Base-by-base conservation (phyloP, 1,140 invertebrate species). In the Venturia canescens region DNA sequence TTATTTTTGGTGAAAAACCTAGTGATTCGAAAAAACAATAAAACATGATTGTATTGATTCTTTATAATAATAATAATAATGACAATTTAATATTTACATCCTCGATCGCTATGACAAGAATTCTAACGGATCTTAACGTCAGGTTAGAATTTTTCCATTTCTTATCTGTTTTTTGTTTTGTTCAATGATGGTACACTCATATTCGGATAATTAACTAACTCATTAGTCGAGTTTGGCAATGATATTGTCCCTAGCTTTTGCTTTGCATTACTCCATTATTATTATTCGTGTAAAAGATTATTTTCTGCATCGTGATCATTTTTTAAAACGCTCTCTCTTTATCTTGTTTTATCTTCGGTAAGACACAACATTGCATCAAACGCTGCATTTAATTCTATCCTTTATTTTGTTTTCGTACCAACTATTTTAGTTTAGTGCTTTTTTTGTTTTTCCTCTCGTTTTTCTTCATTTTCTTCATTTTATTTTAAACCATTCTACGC, bases 221-320 rank as follows among this genome's bases (percentile, higher is more conserved):
- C 87, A 88, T 74, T 87, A 90, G 87, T 90, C 86, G 80, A 91
- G 87, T 92, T 92, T 92, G 91, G 91, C 90, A 92, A 90, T 92
- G 88, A 87, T 92, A 91, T 92, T 92, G 89, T 92, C 90, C 87
- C 87, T 89, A 91, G 84, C 88, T 91, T 89, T 88, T 57, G 34
- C 48, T 74, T 89, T 88, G 85, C 87, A 88, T 89, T 87, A 79
- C 70, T 79, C 72, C 78, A 85, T 87, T 90, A 89, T 89, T 87
- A 85, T 89, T 89, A 84, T 84, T 87, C 74, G 80, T 84, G 84
- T 83, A 87, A 83, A 88, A 85, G 81, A 84, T 81, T 82, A 75
- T 26, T 80, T 69, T 76, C n/a, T 67, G 76, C 77, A 79, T 85
- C 57, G n/a, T 70, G 78, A 16, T 81, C 70, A 67, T 44, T 53